Conservation (phyloP, 2,797 vertebrate genomes). For the Ctenopoma kingsleyae region DNA sequence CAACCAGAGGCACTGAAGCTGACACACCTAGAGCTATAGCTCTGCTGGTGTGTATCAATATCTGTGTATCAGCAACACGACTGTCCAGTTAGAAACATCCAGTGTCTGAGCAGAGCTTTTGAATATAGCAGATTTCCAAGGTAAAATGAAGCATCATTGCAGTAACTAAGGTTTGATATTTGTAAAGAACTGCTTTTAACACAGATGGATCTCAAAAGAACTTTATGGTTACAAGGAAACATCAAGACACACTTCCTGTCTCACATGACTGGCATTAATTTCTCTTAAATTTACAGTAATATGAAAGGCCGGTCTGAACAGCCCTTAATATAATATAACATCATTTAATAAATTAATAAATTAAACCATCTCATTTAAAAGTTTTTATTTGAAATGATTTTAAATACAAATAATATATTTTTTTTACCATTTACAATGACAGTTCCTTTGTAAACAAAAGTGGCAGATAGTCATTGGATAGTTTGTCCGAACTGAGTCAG, state of each 20-base stretch:
- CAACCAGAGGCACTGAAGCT: neutral
- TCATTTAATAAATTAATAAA: no score
- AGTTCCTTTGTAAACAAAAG: conserved; percentile 93
- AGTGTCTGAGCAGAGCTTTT: no score
- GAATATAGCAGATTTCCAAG: no score
- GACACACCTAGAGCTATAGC: neutral
- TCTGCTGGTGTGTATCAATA: neutral
- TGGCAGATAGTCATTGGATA: conserved; percentile 85
- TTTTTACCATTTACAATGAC: conserved; percentile 91
- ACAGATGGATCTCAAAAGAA: neutral
- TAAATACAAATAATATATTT: conserved; percentile 96
- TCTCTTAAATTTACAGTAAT: no score
- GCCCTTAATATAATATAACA: no score
- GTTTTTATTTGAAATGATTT: conserved; percentile 96
- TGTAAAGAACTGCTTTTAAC: no score
- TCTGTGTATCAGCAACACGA: neutral
- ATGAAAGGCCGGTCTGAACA: no score
- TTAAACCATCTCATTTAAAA: conserved; percentile 79
- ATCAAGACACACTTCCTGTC: no score
- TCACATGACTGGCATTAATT: no score
- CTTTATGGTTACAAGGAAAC: neutral
- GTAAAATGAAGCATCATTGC: neutral
- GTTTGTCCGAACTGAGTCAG: conserved; percentile 64
- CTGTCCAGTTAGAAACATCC: neutral
- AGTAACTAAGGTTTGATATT: neutral